Base-by-base conservation (phyloP, 2,888 invertebrate species). In the Hedychridium roseum region DNA sequence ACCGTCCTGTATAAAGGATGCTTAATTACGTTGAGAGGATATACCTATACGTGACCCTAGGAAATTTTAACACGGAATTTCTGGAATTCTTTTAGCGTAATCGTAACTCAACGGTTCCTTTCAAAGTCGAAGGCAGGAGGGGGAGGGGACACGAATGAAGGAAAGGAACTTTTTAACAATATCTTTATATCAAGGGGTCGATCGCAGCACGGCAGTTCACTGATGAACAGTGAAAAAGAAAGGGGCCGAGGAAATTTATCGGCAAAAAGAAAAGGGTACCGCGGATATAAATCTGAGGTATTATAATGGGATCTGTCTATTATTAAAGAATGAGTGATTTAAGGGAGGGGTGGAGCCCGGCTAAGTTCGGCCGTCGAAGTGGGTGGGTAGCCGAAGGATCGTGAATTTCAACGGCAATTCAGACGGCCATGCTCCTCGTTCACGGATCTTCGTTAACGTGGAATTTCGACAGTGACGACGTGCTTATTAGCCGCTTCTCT, bases 311-410 rank as follows among this genome's bases (percentile, higher is more conserved):
- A 78, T 78, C 78, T 77, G 78, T 78, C 78, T 75, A 78, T 78
- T 78, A 78, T 78, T 77, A 78, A 78, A 77, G 78, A 78, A 78
- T 78, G 78, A 78, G 77, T 77, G 78, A 78, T 78, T 78, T 78
- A 78, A 67, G 71, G 74, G 69, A 73, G 73, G 73, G 78, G 78
- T 76, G 76, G 76, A 78, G 76, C 67, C 58, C 54, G 59, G 54
- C 60, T 58, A 58, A 62, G 63, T 70, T 64, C 54, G 54, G 60
- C 58, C 57, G 60, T 57, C 61, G 55, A 65, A 67, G 69, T 68
- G 72, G 70, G 69, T 70, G 69, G 68, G 66, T 70, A 68, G 47
- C 53, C 42, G 34, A 59, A 61, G 66, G 66, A 74, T 73, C 70
- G 68, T 70, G 75, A 75, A 74, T 75, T 75, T 71, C 75, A 78